Evolutionary conservation across 2,797 vertebrate genomes (phyloP).

Genomic region (Cheracebus regulus): DNA sequence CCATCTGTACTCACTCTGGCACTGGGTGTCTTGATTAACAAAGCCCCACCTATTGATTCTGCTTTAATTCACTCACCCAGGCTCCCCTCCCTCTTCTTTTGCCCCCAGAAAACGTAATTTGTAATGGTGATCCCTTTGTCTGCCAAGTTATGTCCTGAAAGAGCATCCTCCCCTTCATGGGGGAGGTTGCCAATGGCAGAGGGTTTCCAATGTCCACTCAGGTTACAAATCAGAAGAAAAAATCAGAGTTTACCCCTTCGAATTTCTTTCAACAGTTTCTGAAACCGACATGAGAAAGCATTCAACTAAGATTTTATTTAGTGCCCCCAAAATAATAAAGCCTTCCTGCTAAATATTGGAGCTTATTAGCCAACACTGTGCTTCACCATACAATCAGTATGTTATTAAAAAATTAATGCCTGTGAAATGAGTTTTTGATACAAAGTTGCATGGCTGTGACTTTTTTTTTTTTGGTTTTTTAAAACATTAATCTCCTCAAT

Average conservation of each 20-base stretch:
- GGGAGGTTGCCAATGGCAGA: neutral
- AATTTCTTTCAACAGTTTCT: neutral
- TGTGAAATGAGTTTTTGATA: constrained; percentile 56
- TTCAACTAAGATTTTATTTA: neutral
- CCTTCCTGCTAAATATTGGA: neutral
- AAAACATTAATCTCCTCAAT: constrained; percentile 63
- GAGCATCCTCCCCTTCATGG: neutral
- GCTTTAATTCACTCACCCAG: neutral
- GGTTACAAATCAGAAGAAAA: neutral
- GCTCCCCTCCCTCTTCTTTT: neutral
- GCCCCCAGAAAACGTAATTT: neutral
- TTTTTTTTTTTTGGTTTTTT: constrained; percentile 12
- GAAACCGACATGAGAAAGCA: neutral
- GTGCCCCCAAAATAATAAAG: neutral
- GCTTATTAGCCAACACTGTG: constrained; percentile 38
- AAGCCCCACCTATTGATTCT: neutral
- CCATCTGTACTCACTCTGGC: neutral
- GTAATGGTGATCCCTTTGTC: neutral
- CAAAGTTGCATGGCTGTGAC: constrained; percentile 23
- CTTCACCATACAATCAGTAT: neutral
- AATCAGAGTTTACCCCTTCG: neutral
- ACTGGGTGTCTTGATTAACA: constrained; percentile 13
- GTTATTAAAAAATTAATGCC: constrained; percentile 70
- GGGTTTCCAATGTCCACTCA: neutral
- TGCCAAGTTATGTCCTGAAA: neutral